These are phyloP conservation scores for Papilio xuthus DNA, from an alignment of 1,140 invertebrate species.

Conservation along the genomic window DNA sequence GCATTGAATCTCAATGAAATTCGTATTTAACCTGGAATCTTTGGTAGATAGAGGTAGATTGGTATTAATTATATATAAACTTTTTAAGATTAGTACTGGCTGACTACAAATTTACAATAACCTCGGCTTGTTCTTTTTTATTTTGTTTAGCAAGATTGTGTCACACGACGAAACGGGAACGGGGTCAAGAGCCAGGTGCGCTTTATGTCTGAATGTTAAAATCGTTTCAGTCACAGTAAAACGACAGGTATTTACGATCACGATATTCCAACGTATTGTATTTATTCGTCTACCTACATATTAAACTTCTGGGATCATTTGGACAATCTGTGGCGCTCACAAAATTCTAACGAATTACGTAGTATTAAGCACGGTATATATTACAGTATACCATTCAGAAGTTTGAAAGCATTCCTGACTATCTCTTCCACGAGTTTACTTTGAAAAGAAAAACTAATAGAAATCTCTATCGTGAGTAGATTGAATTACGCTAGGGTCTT, in stretches of 20 bases:
- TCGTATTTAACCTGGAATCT: no score
- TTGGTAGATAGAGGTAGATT: no score
- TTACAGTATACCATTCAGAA: not conserved
- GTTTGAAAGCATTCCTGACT: not conserved
- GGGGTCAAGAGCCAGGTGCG: conserved; percentile 51
- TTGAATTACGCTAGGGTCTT: no score
- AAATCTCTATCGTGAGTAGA: no score
- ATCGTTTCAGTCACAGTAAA: conserved; percentile 43
- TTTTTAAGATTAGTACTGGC: no score
- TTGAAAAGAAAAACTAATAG: no score
- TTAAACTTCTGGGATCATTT: not conserved
- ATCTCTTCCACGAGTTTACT: no score
- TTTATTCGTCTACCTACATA: conserved; percentile 22
- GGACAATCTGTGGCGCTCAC: not conserved
- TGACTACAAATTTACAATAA: not conserved
- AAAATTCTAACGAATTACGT: not conserved
- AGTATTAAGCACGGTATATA: not conserved
- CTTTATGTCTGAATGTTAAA: conserved; percentile 64
- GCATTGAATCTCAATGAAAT: no score
- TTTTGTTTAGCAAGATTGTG: conserved; percentile 27
- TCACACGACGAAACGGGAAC: conserved; percentile 42
- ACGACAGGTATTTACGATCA: conserved; percentile 49
- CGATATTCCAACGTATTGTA: conserved; percentile 37
- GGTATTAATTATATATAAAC: no score
- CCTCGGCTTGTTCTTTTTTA: conserved; percentile 21